These are phyloP conservation scores for Parochlus steinenii DNA, from an alignment of 2,888 invertebrate species.

Conservation along the genomic window DNA sequence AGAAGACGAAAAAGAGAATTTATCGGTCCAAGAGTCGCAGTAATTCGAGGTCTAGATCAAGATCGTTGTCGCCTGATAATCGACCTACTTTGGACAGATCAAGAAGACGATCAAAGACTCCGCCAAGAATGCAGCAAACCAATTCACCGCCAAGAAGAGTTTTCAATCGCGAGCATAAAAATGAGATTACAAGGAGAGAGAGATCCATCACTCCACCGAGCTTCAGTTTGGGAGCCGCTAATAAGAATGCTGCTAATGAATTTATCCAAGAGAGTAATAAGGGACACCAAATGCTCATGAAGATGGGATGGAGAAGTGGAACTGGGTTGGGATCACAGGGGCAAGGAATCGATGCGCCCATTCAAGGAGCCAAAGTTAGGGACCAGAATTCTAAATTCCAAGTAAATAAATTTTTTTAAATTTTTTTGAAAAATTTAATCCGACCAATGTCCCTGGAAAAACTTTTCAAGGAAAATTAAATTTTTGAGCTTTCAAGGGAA, in stretches of 20 bases:
- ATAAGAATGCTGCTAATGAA: conserved; percentile 32
- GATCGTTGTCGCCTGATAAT: conserved; percentile 32
- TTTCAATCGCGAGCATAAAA: conserved; percentile 6
- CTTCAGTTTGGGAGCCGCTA: conserved; percentile 40
- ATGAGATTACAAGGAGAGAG: conserved; percentile 3
- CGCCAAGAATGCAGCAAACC: conserved; percentile 17
- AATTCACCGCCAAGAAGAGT: conserved; percentile 18
- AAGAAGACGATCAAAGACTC: conserved; percentile 21
- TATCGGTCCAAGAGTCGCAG: conserved; percentile 39
- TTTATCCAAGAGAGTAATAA: conserved; percentile 81
- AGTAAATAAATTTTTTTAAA: conserved; percentile 3
- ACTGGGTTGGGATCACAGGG: conserved; percentile 86
- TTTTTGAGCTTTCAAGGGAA: conserved; percentile 11
- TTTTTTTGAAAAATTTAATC: not conserved
- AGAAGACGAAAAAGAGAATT: conserved; percentile 35
- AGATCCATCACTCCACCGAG: conserved; percentile 45
- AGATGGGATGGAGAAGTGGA: conserved; percentile 97
- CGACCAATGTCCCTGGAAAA: not conserved
- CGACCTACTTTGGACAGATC: conserved; percentile 27
- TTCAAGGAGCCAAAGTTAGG: conserved; percentile 77
- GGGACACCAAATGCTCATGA: conserved; percentile 90
- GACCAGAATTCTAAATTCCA: conserved; percentile 43
- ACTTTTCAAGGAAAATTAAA: not conserved
- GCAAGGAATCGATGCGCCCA: conserved; percentile 90
- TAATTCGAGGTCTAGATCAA: conserved; percentile 23